phyloP scores from a whole-genome alignment of 2,888 invertebrate genomes.

The Drosophila sordidula region DNA sequence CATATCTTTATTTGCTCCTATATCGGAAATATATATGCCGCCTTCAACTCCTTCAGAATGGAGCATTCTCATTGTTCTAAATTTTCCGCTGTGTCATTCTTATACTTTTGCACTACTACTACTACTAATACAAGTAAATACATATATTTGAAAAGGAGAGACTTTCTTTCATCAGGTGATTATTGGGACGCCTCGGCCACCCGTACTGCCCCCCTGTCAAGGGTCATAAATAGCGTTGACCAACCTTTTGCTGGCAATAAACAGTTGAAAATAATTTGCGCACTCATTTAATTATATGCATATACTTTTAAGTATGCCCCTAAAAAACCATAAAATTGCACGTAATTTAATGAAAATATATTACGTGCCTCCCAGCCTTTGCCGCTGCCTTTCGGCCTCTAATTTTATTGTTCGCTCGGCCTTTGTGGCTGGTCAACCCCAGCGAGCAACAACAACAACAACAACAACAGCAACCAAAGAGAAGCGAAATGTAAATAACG shows the following conservation, averaged over 20 bases:
- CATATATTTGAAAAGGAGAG: background rate
- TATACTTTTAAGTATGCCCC: slow-evolving; percentile 33
- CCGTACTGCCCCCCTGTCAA: background rate
- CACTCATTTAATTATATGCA: slow-evolving; percentile 54
- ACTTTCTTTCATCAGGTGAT: background rate
- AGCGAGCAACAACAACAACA: slow-evolving; percentile 2
- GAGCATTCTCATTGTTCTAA: too few relatives aligned
- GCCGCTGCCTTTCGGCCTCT: slow-evolving; percentile 22
- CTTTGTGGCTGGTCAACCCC: slow-evolving; percentile 54
- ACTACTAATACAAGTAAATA: too few relatives aligned
- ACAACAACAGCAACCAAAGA: too few relatives aligned
- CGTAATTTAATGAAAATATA: slow-evolving; percentile 75
- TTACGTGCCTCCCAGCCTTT: slow-evolving; percentile 25
- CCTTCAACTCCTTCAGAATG: too few relatives aligned
- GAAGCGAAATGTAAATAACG: slow-evolving; percentile 58
- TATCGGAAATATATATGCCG: too few relatives aligned
- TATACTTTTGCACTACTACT: too few relatives aligned
- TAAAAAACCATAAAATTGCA: slow-evolving; percentile 60
- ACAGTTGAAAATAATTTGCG: slow-evolving; percentile 39
- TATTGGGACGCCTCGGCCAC: background rate
- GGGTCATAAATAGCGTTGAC: slow-evolving; percentile 6
- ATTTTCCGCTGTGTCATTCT: too few relatives aligned
- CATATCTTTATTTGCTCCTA: too few relatives aligned
- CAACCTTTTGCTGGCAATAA: slow-evolving; percentile 18
- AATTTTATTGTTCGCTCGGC: slow-evolving; percentile 63